Base-by-base conservation (phyloP, 2,888 invertebrate genomes). In the Parnassius orleans region DNA sequence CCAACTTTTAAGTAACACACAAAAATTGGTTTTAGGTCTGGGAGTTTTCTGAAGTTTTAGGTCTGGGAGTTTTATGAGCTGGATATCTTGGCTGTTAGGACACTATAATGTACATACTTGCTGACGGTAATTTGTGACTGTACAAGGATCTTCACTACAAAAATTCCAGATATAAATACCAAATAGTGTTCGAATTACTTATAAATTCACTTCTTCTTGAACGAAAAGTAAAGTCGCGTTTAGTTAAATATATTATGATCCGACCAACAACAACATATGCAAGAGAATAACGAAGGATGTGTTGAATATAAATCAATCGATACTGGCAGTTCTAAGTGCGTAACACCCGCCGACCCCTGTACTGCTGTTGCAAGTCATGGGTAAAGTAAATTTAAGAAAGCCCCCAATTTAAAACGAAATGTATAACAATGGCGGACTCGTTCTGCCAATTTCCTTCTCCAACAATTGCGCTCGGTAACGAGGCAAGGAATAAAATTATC, bases 361-460 rank as follows among this genome's bases (percentile, higher is more conserved):
- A 80, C 83, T 78, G 79, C 75, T 76, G 74, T 72, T 82, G 87
- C 87, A 88, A 90, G 88, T 89, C 89, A 90, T 84, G 86, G 86
- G 86, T 87, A 19, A 19, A 19, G 88, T 86, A 87, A 90, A 90
- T 90, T 88, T 84, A 88, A 90, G 89, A 88, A 90, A 88, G 86
- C 85, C 87, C 90, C 87, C 87, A 88, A 89, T 90, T 91, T 89
- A 87, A 90, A 89, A 81, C 81, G 87, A 84, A 87, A 89, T 84
- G 83, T 86, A 84, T 89, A 88, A 89, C 90, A 90, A 89, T 87
- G 83, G 87, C 83, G 79, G 77, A 82, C 83, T 80, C 76, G 87
- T 84, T 84, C 81, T 86, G 86, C 87, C 89, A 87, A 90, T 90
- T 90, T 87, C 87, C 90, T 84, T 86, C 86, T 84, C 78, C 82